Base-by-base conservation (phyloP, 2,113 vertebrate genomes). In the Takifugu bimaculatus region DNA sequence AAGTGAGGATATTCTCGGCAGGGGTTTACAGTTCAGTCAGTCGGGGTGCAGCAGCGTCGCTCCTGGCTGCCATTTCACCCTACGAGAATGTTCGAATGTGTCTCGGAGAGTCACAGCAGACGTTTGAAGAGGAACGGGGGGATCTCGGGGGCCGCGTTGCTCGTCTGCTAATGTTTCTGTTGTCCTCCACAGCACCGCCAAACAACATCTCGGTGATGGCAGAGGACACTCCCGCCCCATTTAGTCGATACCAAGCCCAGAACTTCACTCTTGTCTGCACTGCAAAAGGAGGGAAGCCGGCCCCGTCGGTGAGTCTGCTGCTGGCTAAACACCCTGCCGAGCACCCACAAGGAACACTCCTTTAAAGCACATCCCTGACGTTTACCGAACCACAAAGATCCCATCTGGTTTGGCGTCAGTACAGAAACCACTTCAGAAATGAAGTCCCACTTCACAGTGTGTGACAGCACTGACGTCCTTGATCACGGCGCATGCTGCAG, bases 241-340 rank as follows among this genome's bases (percentile, higher is more conserved):
- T 98, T 90, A 98, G 94, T 87, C 94, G 95, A 69, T 98, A 98
- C 88, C 94, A 98, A 81, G 94, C 96, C 0, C 97, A 97, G 91
- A 99, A 99, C 88, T 93, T 99, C 88, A 98, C 97, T 1, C 89
- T 99, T 65, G 88, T 97, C 81, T 99, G 97, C 74, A 94, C 94
- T 4, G 97, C 96, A 49, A 95, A 94, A 0, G 97, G 97, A 29
- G 96, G 95, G 57, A 98, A 98, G 15, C 97, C 97, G 0, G 97
- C 95, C 0, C 97, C 97, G 0, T 91, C 87, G 88, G 97, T 99
- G 87, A 88, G 91, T 89, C 25, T 26, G 13, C 26, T 68, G n/a
- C 45, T 61, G n/a, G 68, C 54, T 51, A 50, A 51, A 2, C 35
- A n/a, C 57, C 28, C 15, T 11, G 35, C 9, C 64, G 60, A 15